A percentile compares a stretch with the other conserved stretches of the same genome.
phyloP scores from a whole-genome alignment of 2,113 vertebrate genomes.

The Datnioides undecimradiatus region DNA sequence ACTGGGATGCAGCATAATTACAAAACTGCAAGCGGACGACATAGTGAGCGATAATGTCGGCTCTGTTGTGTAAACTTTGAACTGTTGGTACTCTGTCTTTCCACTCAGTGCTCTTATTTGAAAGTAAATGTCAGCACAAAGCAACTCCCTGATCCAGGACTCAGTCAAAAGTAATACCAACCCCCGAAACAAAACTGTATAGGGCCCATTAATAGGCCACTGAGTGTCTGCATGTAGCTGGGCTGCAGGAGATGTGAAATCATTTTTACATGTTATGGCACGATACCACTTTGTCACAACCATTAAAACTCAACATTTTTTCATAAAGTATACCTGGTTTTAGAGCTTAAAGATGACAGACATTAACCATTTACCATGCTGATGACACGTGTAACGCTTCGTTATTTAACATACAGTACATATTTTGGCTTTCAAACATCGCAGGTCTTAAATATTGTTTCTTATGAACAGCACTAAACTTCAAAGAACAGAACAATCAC shows the following conservation, averaged over 20 bases:
- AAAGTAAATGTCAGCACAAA: conserved; percentile 19
- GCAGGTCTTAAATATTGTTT: conserved; percentile 64
- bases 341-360: conserved; percentile 65
- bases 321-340: conserved; percentile 48
- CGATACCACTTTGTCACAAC: conserved; percentile 67
- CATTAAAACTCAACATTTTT: conserved; percentile 33
- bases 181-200: conserved; percentile 25
- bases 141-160: conserved; percentile 44
- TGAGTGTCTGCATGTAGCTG: conserved; percentile 11
- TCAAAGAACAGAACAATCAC: conserved; percentile 75
- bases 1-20: conserved; percentile 26
- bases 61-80: conserved; percentile 53
- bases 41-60: conserved; percentile 38
- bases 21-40: conserved; percentile 52
- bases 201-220: conserved; percentile 25
- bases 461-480: conserved; percentile 76
- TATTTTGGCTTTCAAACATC: conserved; percentile 67
- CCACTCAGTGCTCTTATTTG: not conserved
- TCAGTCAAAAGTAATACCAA: conserved; percentile 17
- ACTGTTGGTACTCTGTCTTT: not conserved
- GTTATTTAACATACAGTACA: conserved; percentile 62
- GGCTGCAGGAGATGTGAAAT: conserved; percentile 28
- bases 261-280: conserved; percentile 60
- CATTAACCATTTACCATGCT: conserved; percentile 70
- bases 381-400: conserved; percentile 55